phyloP scores from a whole-genome alignment of 2,113 vertebrate species.

The Tupaia chinensis region DNA sequence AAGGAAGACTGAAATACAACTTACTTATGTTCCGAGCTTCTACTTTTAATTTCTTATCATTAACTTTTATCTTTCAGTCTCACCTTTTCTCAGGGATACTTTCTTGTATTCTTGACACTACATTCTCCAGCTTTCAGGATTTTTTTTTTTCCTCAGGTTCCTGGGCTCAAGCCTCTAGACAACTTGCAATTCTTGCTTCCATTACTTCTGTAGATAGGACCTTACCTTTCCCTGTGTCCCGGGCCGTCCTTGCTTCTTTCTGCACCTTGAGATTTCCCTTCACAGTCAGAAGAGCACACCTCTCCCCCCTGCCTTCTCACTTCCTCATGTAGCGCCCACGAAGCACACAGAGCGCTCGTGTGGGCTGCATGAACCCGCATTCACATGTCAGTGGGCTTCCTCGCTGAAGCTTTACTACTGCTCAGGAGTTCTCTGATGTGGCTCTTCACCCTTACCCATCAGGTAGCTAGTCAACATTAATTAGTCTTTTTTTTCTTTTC shows the following conservation, averaged over 20 bases:
- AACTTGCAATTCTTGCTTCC: background rate
- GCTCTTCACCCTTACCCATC: background rate
- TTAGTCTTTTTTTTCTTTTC: background rate
- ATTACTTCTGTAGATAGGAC: background rate
- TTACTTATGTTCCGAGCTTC: background rate
- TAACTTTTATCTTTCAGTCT: background rate
- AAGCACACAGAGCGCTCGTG: background rate
- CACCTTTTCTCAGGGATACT: background rate
- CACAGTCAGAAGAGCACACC: background rate
- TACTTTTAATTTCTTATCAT: background rate
- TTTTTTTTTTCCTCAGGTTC: background rate
- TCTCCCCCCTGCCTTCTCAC: rapidly evolving
- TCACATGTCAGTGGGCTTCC: background rate
- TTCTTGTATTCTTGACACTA: background rate
- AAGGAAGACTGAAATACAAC: background rate
- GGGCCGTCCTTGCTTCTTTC: background rate
- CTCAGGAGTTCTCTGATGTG: background rate
- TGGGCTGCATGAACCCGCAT: too few relatives aligned
- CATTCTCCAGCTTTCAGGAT: background rate
- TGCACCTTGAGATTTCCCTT: background rate
- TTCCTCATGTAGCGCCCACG: background rate
- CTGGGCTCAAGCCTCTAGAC: background rate
- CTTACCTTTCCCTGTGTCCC: background rate
- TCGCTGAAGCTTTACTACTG: background rate
- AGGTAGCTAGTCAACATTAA: background rate